A percentile compares a stretch with the other conserved stretches of the same genome.
Evolutionary conservation across 1,140 invertebrate species (phyloP).

Genomic region (Centruroides sculpturatus): DNA sequence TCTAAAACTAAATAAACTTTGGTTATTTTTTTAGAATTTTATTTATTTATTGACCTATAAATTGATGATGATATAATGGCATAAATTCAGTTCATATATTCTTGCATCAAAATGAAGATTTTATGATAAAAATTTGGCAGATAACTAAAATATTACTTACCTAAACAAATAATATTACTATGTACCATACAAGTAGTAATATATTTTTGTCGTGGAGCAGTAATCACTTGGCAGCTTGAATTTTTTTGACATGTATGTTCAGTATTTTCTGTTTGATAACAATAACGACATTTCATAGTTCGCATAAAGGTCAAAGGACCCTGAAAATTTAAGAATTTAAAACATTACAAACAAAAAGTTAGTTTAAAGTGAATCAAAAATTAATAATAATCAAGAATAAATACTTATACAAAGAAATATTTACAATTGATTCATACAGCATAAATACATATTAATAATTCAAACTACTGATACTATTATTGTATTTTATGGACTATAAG

Average conservation of each 20-base stretch:
- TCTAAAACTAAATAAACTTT: too few species aligned
- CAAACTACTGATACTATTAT: too few species aligned
- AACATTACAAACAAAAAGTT: too few species aligned
- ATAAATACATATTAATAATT: too few species aligned
- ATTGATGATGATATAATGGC: constrained; percentile 4
- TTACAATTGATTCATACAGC: too few species aligned
- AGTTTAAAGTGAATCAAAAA: too few species aligned
- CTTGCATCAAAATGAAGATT: not conserved
- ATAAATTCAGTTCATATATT: not conserved
- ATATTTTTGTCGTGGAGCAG: constrained; percentile 54
- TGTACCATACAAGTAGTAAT: constrained; percentile 76
- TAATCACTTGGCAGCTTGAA: constrained; percentile 62
- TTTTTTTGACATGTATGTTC: constrained; percentile 74
- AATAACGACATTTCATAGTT: constrained; percentile 71
- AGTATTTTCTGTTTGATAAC: constrained; percentile 83
- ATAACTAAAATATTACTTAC: constrained; percentile 34
- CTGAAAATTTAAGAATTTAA: too few species aligned
- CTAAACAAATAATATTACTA: constrained; percentile 73
- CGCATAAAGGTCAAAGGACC: constrained; percentile 38
- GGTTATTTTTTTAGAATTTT: constrained; percentile 8
- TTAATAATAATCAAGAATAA: too few species aligned
- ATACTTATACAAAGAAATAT: too few species aligned
- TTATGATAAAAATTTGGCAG: not conserved
- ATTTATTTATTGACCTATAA: too few species aligned
- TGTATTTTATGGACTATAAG: too few species aligned